Conservation (phyloP, 2,113 vertebrate genomes). For the Oncorhynchus gorbuscha region DNA sequence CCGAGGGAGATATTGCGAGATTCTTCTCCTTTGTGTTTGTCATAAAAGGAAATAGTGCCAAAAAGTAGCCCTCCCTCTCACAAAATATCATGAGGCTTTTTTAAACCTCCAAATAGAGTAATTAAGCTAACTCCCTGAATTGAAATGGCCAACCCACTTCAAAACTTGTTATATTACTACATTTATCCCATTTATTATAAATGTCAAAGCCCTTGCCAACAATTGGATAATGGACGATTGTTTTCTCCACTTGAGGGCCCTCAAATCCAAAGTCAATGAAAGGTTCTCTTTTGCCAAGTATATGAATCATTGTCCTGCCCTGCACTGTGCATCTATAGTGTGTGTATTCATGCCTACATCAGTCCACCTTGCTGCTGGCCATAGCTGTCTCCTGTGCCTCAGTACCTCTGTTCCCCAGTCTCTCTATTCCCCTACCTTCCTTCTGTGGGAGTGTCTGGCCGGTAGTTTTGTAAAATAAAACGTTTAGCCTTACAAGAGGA, state of each 20-base stretch:
- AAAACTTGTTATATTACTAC: conserved; percentile 20
- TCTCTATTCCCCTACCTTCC: not conserved
- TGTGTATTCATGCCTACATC: not conserved
- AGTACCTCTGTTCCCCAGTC: not conserved
- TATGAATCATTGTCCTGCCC: conserved; percentile 2
- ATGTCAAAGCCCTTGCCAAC: conserved; percentile 5
- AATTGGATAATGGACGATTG: not conserved
- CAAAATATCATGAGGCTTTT: conserved; percentile 7
- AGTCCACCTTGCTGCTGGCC: not conserved
- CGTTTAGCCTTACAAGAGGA: not conserved
- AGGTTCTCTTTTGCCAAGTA: conserved; percentile 39
- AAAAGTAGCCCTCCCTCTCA: conserved; percentile 22
- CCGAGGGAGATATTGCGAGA: conserved; percentile 22
- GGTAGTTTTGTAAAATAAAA: not conserved
- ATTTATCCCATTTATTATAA: conserved; percentile 4
- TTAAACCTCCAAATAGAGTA: not conserved
- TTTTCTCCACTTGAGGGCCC: conserved; percentile 2
- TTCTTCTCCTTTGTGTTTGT: conserved; percentile 39
- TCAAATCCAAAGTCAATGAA: conserved; percentile 26
- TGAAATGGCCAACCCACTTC: conserved; percentile 40
- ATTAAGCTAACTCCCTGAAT: conserved; percentile 26
- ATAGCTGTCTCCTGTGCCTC: not conserved
- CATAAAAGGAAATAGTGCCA: conserved; percentile 60
- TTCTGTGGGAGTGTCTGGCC: not conserved
- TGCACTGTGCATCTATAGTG: not conserved